Conservation (phyloP, 2,113 vertebrate species). For the Deroptyus accipitrinus region DNA sequence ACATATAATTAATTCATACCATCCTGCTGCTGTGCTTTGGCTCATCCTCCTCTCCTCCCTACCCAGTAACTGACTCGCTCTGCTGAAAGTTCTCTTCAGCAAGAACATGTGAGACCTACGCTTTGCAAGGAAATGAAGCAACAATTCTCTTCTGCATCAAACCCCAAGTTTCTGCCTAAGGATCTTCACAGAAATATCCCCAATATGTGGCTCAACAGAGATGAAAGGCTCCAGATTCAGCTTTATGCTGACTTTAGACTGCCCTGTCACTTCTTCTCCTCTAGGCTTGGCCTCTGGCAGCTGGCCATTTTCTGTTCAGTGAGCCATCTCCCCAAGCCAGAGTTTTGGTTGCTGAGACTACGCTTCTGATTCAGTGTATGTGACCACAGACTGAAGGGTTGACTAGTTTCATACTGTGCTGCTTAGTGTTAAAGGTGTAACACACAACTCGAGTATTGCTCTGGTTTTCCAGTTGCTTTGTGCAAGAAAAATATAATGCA, state of each 20-base stretch:
- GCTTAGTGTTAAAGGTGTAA: not conserved
- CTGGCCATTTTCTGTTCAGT: not conserved
- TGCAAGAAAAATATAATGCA: not conserved
- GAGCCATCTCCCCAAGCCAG: not conserved
- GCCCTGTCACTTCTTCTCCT: not conserved
- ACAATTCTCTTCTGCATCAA: not conserved
- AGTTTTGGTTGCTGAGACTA: not conserved
- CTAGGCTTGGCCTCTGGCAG: not conserved
- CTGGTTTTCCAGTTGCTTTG: not conserved
- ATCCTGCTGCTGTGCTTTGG: not conserved
- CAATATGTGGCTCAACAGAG: not conserved
- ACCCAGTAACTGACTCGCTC: not conserved
- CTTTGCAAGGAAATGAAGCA: slow-evolving; percentile 59
- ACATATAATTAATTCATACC: not conserved
- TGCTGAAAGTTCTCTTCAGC: not conserved
- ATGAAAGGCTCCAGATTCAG: not conserved
- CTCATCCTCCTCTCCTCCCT: not conserved
- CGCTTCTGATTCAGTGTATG: not conserved
- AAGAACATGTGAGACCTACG: not conserved
- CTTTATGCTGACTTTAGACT: not conserved
- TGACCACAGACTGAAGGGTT: not conserved
- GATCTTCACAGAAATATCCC: not conserved
- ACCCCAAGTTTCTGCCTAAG: not conserved
- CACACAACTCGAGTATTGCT: not conserved
- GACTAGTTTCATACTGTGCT: not conserved